phyloP scores from a whole-genome alignment of 2,797 vertebrate genomes.

The Chelonia mydas region DNA sequence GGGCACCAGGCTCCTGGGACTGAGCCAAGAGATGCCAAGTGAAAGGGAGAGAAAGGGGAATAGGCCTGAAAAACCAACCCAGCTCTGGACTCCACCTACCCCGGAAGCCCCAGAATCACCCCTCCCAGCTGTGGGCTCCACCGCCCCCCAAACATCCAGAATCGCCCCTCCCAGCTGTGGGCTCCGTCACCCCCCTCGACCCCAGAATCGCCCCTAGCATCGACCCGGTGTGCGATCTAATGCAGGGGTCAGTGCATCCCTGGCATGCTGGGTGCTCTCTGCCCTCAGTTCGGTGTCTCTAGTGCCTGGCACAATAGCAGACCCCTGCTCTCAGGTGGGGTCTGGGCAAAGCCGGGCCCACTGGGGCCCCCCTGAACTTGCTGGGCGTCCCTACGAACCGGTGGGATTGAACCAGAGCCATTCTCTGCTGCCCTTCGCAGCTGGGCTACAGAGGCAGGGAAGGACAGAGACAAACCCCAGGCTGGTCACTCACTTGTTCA shows the following conservation, averaged over 20 bases:
- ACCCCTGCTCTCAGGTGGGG: neutral
- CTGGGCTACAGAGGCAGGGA: neutral
- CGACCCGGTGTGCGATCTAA: neutral
- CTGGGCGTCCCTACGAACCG: too few relatives aligned
- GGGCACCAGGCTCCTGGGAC: fast-evolving
- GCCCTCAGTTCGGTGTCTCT: neutral
- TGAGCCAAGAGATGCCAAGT: neutral
- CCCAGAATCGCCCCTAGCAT: neutral
- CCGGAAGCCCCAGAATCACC: too few relatives aligned
- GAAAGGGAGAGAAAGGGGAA: neutral
- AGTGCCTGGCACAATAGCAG: neutral
- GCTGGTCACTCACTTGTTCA: neutral
- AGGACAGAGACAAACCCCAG: neutral
- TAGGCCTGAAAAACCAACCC: neutral
- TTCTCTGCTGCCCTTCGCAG: neutral
- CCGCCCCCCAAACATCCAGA: too few relatives aligned
- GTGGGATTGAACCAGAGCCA: too few relatives aligned
- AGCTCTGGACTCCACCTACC: neutral
- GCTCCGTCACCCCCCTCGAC: too few relatives aligned
- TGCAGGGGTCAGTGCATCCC: too few relatives aligned
- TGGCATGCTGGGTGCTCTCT: neutral
- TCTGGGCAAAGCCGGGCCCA: neutral
- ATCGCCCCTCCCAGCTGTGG: too few relatives aligned
- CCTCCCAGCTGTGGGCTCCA: too few relatives aligned
- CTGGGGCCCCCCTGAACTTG: too few relatives aligned